phyloP scores from a whole-genome alignment of 2,797 vertebrate species.

The Hirundo rustica region DNA sequence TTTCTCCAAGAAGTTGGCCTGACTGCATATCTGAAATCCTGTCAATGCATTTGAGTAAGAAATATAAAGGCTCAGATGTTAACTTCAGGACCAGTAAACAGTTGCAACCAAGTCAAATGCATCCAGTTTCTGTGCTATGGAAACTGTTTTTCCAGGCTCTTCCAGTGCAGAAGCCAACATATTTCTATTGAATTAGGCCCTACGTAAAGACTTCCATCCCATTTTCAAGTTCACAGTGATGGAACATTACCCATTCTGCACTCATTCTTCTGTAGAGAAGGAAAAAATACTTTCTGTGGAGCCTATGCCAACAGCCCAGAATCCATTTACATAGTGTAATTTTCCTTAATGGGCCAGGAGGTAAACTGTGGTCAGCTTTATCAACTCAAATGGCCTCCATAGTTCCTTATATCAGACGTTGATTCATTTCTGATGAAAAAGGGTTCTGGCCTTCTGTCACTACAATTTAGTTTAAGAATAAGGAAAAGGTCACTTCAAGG shows the following conservation, averaged over 20 bases:
- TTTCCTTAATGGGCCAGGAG: slow-evolving; percentile 19
- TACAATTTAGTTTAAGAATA: slow-evolving; percentile 35
- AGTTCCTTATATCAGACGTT: background rate
- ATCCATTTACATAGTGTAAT: background rate
- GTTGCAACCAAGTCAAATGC: background rate
- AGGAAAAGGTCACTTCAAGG: slow-evolving; percentile 51
- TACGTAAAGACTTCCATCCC: slow-evolving; percentile 57
- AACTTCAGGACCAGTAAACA: slow-evolving; percentile 34
- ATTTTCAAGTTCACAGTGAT: slow-evolving; percentile 32
- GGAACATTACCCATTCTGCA: slow-evolving; percentile 29
- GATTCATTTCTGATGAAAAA: slow-evolving; percentile 25
- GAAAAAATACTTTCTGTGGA: slow-evolving; percentile 5
- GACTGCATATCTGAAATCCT: slow-evolving; percentile 18
- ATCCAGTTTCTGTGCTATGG: slow-evolving; percentile 42
- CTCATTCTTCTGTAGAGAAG: background rate
- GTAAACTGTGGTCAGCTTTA: slow-evolving; percentile 17
- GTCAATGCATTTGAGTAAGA: background rate
- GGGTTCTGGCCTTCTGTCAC: background rate
- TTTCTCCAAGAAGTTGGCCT: background rate
- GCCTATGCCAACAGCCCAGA: background rate
- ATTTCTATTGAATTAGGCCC: slow-evolving; percentile 48
- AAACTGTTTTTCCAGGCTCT: slow-evolving; percentile 59
- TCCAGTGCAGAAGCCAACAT: slow-evolving; percentile 49
- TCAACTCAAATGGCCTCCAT: slow-evolving; percentile 2
- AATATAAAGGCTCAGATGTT: slow-evolving; percentile 28